A percentile compares a stretch with the other conserved stretches of the same genome.
These are phyloP conservation scores for Lapara coniferarum DNA, from an alignment of 2,888 invertebrate species.

Conservation along the genomic window DNA sequence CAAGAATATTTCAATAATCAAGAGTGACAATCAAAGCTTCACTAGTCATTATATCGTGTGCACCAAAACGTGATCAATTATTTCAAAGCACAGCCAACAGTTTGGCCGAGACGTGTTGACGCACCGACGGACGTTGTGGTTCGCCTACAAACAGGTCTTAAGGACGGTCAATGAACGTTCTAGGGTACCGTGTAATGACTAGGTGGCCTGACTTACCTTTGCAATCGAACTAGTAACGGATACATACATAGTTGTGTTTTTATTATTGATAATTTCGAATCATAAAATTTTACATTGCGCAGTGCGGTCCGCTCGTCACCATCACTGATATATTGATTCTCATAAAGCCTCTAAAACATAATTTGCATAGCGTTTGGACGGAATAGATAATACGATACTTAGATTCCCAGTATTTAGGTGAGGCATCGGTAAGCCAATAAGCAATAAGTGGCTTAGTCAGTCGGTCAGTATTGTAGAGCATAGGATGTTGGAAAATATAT, in stretches of 20 bases:
- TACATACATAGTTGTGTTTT: constrained; percentile 5
- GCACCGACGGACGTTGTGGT: constrained; percentile 7
- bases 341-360: no score
- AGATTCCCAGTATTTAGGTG: neutral
- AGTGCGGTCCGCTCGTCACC: neutral
- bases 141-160: constrained; percentile 5
- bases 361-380: no score
- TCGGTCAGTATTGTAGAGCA: neutral
- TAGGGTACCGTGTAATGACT: constrained; percentile 13
- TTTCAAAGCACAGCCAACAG: neutral
- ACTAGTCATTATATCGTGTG: no score
- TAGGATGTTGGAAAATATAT: constrained; percentile 13
- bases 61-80: neutral
- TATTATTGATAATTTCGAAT: no score
- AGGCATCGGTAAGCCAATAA: neutral
- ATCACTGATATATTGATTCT: no score
- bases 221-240: neutral
- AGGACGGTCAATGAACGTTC: constrained; percentile 24
- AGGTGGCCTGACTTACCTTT: neutral
- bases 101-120: constrained; percentile 16
- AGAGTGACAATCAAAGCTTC: no score
- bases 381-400: no score
- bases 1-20: no score
- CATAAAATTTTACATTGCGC: neutral
- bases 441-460: constrained; percentile 5